A percentile compares a stretch with the other conserved stretches of the same genome.
These are phyloP conservation scores for Pantherophis vulpinus DNA, from an alignment of 2,797 vertebrate genomes.

Conservation along the genomic window DNA sequence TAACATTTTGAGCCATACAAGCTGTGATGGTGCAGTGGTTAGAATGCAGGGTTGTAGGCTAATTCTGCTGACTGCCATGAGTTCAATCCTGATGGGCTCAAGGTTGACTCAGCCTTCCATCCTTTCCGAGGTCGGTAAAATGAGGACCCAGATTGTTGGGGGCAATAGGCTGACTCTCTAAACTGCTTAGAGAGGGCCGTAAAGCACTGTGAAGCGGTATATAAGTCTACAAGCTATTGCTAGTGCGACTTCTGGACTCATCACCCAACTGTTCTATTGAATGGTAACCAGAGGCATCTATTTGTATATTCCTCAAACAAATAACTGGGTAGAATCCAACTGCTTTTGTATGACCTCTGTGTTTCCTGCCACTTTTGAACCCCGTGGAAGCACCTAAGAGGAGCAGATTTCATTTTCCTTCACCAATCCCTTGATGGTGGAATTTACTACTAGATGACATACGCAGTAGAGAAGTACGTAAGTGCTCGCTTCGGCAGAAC, in stretches of 20 bases:
- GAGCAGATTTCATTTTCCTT: neutral
- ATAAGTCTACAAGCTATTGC: neutral
- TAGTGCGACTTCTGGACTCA: neutral
- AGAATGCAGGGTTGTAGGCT: neutral
- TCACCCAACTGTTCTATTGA: neutral
- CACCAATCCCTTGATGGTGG: neutral
- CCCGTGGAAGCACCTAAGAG: neutral
- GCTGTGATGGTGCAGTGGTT: neutral
- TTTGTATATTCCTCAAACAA: neutral
- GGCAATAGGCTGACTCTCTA: neutral
- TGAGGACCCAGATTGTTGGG: neutral
- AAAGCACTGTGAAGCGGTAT: neutral
- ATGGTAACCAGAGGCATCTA: neutral
- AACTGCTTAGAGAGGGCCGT: neutral
- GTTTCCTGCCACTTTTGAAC: neutral
- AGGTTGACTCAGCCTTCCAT: neutral
- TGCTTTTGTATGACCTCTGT: neutral
- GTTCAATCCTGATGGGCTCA: neutral
- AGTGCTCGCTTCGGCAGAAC: neutral
- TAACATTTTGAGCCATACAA: neutral
- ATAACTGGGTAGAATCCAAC: no score
- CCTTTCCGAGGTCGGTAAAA: neutral
- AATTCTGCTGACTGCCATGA: neutral
- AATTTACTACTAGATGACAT: neutral
- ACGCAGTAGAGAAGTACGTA: neutral